Percentiles rank a stretch among this genome's conserved stretches.
Evolutionary conservation across 1,140 invertebrate genomes (phyloP).

Genomic region (Drosophila nigrodunni): DNA sequence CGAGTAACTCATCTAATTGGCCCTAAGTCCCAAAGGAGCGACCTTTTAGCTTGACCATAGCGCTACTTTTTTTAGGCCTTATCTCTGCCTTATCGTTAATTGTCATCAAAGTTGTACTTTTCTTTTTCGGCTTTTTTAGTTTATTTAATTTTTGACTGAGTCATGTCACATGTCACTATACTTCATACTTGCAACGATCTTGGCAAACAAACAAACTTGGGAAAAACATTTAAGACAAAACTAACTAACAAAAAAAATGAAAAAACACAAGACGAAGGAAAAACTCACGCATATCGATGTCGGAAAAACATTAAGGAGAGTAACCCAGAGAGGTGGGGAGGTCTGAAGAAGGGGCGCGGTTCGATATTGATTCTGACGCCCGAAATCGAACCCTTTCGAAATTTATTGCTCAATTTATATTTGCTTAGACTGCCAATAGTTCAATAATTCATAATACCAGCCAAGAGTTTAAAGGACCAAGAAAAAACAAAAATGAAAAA

Average conservation of each 20-base stretch:
- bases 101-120: conserved; percentile 39
- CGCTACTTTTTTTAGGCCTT: conserved; percentile 17
- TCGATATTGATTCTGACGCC: conserved; percentile 18
- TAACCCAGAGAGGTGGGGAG: neutral
- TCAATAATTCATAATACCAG: conserved; percentile 76
- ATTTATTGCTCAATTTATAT: conserved; percentile 82
- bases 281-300: conserved; percentile 76
- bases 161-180: conserved; percentile 68
- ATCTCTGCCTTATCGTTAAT: neutral
- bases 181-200: neutral
- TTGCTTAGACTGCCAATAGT: conserved; percentile 81
- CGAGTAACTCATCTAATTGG: conserved; percentile 74
- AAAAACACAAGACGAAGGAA: conserved; percentile 2
- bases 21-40: conserved; percentile 4
- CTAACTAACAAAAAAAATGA: too few species aligned
- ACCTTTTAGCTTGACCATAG: conserved; percentile 40
- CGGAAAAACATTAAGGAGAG: conserved; percentile 6
- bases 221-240: neutral
- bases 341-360: conserved; percentile 13
- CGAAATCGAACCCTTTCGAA: conserved; percentile 30
- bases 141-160: conserved; percentile 53
- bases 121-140: neutral
- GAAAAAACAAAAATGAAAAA: neutral
- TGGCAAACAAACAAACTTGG: conserved; percentile 5
- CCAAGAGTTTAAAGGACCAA: neutral